Evolutionary conservation across 2,797 vertebrate genomes (phyloP).

Genomic region (Pipistrellus kuhlii): DNA sequence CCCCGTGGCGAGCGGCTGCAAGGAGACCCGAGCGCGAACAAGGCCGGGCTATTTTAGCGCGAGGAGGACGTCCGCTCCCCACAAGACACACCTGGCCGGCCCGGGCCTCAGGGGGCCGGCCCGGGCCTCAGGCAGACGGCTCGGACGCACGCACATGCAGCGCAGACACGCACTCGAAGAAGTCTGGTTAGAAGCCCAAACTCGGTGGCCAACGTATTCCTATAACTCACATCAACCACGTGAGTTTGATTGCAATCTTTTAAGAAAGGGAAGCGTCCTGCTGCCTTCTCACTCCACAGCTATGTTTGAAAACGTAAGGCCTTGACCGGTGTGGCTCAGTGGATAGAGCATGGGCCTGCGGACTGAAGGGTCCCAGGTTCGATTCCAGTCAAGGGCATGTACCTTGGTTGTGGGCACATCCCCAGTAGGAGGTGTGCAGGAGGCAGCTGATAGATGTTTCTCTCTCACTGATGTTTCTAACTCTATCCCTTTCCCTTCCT

Average conservation of each 20-base stretch:
- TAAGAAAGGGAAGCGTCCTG: neutral
- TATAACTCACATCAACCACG: constrained; percentile 20
- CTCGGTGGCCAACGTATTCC: neutral
- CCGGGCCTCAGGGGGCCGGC: neutral
- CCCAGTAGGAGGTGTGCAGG: too few relatives aligned
- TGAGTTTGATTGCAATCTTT: constrained; percentile 17
- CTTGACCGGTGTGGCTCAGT: too few relatives aligned
- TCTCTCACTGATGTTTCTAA: too few relatives aligned
- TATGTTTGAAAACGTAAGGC: neutral
- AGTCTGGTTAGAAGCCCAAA: neutral
- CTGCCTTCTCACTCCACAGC: neutral
- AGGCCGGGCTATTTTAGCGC: constrained; percentile 62
- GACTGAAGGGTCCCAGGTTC: too few relatives aligned
- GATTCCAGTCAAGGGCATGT: too few relatives aligned
- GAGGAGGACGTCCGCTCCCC: neutral
- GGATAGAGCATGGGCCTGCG: too few relatives aligned
- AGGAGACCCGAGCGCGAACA: neutral
- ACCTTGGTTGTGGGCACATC: too few relatives aligned
- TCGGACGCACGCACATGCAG: neutral
- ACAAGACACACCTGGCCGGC: neutral
- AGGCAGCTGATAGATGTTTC: too few relatives aligned
- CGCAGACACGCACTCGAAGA: neutral
- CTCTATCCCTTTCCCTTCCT: too few relatives aligned
- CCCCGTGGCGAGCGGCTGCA: neutral
- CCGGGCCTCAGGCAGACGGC: neutral